Percentiles rank a stretch among this genome's conserved stretches.
Conservation (phyloP, 2,113 vertebrate genomes). For the Chaenocephalus aceratus region DNA sequence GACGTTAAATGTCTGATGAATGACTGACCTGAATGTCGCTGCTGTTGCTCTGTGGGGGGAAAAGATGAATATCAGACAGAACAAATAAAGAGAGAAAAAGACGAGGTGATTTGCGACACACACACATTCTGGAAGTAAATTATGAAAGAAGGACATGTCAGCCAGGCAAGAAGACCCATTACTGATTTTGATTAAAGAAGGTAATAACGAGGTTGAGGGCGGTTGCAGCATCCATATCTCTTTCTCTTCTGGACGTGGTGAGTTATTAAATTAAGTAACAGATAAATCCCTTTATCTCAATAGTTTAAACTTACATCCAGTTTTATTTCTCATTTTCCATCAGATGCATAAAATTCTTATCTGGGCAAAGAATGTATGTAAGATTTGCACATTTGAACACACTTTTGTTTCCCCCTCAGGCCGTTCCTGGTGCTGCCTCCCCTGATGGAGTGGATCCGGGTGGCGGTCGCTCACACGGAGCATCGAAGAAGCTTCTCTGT, state of each 20-base stretch:
- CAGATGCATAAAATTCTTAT: too few relatives aligned
- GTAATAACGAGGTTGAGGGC: constrained; percentile 49
- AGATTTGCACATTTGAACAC: background rate
- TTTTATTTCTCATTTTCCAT: too few relatives aligned
- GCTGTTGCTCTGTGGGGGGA: constrained; percentile 4
- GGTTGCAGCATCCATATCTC: constrained; percentile 39
- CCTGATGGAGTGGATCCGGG: constrained; percentile 99
- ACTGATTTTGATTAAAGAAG: constrained; percentile 64
- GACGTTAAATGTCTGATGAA: constrained; percentile 27
- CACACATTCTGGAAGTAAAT: constrained; percentile 29
- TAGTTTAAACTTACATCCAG: too few relatives aligned
- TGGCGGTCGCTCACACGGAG: constrained; percentile 94
- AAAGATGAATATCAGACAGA: constrained; percentile 16
- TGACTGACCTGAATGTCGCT: constrained; percentile 36
- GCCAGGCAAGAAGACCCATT: constrained; percentile 26
- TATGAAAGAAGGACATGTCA: constrained; percentile 58
- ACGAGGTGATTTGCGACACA: constrained; percentile 22
- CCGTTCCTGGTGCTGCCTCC: constrained; percentile 96
- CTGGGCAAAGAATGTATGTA: background rate
- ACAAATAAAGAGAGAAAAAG: background rate
- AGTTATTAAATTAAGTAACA: background rate
- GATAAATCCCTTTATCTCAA: too few relatives aligned
- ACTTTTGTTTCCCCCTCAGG: constrained; percentile 79
- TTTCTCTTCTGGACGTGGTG: constrained; percentile 18
- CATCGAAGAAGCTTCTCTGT: constrained; percentile 96